These are phyloP conservation scores for Pseudachorutes palmiensis DNA, from an alignment of 1,140 invertebrate species.

Conservation along the genomic window DNA sequence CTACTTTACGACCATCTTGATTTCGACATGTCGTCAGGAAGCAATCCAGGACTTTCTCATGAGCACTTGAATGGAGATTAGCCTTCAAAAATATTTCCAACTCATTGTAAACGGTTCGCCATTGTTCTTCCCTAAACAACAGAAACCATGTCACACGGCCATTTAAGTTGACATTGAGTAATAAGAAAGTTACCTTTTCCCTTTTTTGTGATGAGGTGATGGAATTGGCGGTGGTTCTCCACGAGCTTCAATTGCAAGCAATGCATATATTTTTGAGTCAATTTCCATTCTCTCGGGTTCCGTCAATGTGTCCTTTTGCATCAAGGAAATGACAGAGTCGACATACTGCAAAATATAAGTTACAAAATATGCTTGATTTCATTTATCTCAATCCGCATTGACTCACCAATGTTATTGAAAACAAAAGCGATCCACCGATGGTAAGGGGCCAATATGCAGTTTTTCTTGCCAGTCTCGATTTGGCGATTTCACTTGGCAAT, in stretches of 20 bases:
- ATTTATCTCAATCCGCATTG: not conserved
- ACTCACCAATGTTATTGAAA: constrained; percentile 71
- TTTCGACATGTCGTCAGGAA: constrained; percentile 67
- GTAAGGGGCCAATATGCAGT: constrained; percentile 90
- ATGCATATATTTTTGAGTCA: constrained; percentile 72
- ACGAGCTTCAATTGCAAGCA: constrained; percentile 60
- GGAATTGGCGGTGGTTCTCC: constrained; percentile 39
- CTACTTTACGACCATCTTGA: constrained; percentile 40
- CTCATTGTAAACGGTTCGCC: constrained; percentile 79
- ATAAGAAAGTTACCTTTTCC: constrained; percentile 39
- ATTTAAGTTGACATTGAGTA: not conserved
- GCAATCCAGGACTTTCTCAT: constrained; percentile 72
- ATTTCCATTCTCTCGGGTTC: constrained; percentile 80
- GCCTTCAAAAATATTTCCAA: constrained; percentile 72
- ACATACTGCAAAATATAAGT: constrained; percentile 54
- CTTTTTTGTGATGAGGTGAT: constrained; percentile 40
- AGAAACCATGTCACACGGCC: not conserved
- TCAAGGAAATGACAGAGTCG: constrained; percentile 66
- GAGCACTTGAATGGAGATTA: constrained; percentile 60
- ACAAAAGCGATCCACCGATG: constrained; percentile 80
- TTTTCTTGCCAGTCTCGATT: constrained; percentile 60
- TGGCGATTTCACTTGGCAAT: constrained; percentile 52
- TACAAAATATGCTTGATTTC: not conserved
- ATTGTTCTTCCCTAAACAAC: constrained; percentile 69
- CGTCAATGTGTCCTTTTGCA: constrained; percentile 71